phyloP scores from a whole-genome alignment of 2,113 vertebrate species.

The Poeciliopsis retropinna region DNA sequence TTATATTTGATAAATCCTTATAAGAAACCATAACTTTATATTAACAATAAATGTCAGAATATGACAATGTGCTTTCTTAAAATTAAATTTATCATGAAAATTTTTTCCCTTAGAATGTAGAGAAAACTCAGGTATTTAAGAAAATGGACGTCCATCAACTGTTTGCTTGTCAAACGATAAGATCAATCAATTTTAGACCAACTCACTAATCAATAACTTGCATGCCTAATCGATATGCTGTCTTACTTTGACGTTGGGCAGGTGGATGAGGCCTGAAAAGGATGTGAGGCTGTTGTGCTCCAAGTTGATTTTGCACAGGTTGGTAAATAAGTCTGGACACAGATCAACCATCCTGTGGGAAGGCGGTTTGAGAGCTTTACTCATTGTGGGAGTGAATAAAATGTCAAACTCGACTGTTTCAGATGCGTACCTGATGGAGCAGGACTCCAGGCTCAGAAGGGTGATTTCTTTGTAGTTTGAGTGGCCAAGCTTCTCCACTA shows the following conservation, averaged over 20 bases:
- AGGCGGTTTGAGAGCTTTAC: not conserved
- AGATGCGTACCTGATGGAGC: conserved; percentile 81
- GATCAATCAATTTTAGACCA: no score
- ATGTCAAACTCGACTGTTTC: not conserved
- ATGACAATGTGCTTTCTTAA: no score
- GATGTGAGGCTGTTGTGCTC: conserved; percentile 86
- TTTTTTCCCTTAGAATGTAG: no score
- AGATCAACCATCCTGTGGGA: conserved; percentile 80
- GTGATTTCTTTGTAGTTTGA: conserved; percentile 82
- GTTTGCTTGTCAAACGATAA: no score
- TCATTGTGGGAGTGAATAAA: not conserved
- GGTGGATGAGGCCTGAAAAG: conserved; percentile 86
- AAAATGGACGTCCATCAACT: no score
- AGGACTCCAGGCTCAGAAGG: conserved; percentile 81
- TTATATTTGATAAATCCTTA: no score
- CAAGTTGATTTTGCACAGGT: conserved; percentile 81
- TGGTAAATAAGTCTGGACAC: conserved; percentile 79
- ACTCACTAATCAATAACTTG: no score
- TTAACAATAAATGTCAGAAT: no score
- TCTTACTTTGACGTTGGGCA: conserved; percentile 83
- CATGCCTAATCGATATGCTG: not conserved
- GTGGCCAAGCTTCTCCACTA: conserved; percentile 85
- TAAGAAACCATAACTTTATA: no score
- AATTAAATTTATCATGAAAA: no score
- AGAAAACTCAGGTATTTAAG: no score